phyloP scores from a whole-genome alignment of 2,113 vertebrate species.

The Protomyctophum bolini region DNA sequence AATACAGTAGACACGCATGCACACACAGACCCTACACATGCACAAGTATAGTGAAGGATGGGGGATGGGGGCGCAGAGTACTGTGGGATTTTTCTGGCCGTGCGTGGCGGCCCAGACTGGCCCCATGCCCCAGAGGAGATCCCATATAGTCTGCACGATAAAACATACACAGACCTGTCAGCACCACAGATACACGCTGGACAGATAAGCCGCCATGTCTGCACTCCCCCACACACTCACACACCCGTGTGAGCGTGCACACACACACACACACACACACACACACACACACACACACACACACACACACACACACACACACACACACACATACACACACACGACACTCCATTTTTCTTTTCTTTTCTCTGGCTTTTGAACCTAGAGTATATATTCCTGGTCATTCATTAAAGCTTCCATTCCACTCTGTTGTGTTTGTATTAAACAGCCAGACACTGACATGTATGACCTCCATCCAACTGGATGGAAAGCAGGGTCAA shows the following conservation, averaged over 20 bases:
- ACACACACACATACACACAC: not conserved
- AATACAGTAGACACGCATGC: too few species aligned
- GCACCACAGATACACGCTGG: constrained; percentile 61
- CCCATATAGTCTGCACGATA: constrained; percentile 61
- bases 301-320: too few species aligned
- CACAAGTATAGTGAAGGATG: constrained; percentile 3
- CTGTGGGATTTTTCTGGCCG: constrained; percentile 22
- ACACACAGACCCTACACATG: too few species aligned
- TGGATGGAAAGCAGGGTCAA: constrained; percentile 36
- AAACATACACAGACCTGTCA: constrained; percentile 76
- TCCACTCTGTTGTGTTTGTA: constrained; percentile 55
- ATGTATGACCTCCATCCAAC: constrained; percentile 29
- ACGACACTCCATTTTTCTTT: constrained; percentile 50
- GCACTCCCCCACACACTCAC: constrained; percentile 23
- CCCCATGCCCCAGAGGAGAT: constrained; percentile 51
- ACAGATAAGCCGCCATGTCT: constrained; percentile 67
- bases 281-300: too few species aligned
- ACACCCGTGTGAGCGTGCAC: constrained; percentile 19
- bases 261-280: too few species aligned
- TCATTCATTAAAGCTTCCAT: constrained; percentile 67
- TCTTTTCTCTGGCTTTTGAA: constrained; percentile 52
- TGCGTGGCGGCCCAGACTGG: constrained; percentile 64
- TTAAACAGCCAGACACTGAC: constrained; percentile 54
- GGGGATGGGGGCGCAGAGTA: constrained; percentile 9
- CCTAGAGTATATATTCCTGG: constrained; percentile 56